phyloP scores from a whole-genome alignment of 2,113 vertebrate genomes.

The Osmerus eperlanus region DNA sequence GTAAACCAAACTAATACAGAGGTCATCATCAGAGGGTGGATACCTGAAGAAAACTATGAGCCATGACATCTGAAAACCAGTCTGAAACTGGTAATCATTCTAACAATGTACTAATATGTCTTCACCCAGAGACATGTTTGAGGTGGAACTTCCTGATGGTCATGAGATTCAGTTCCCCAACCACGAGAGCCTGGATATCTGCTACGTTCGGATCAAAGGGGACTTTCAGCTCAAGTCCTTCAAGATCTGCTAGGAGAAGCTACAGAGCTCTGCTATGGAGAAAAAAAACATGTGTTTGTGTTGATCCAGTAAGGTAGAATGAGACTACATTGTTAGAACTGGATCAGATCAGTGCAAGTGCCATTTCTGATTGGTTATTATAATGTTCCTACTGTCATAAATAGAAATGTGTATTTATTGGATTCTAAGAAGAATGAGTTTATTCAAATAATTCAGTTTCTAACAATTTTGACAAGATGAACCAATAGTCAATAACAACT shows the following conservation, averaged over 20 bases:
- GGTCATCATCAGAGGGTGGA: no score
- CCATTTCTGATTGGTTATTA: background rate
- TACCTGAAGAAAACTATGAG: no score
- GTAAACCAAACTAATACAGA: no score
- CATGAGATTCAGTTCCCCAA: constrained; percentile 76
- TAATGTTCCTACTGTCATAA: background rate
- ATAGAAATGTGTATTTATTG: background rate
- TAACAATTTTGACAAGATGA: background rate
- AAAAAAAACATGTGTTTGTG: no score
- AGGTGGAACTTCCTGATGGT: constrained; percentile 75
- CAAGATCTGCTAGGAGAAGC: constrained; percentile 69
- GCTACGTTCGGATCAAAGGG: constrained; percentile 65
- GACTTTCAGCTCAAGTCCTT: constrained; percentile 76
- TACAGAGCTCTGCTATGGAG: background rate
- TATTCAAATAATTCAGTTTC: no score
- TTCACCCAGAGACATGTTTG: constrained; percentile 71
- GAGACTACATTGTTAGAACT: background rate
- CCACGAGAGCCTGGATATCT: constrained; percentile 60
- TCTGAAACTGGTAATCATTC: background rate
- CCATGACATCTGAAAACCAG: no score
- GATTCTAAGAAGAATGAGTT: no score
- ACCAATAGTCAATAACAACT: background rate
- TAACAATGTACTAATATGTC: constrained; percentile 1
- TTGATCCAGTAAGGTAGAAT: no score
- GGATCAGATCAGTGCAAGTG: no score